phyloP scores from a whole-genome alignment of 2,113 vertebrate species.

The Halichoerus grypus region DNA sequence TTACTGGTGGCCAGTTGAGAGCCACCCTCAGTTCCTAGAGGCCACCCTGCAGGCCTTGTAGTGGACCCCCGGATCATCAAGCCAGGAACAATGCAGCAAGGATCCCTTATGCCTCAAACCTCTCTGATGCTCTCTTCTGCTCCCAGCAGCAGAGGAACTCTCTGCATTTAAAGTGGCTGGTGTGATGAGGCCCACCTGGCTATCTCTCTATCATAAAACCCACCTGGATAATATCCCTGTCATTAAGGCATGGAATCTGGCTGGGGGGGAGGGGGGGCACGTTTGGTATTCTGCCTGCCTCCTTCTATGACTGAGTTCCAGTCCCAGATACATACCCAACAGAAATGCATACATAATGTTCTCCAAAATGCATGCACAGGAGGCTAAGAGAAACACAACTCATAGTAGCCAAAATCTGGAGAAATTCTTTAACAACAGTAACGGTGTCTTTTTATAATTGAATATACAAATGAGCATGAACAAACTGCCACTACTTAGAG shows the following conservation, averaged over 20 bases:
- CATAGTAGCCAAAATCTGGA: background rate
- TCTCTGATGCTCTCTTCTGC: background rate
- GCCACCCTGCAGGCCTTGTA: background rate
- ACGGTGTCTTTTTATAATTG: background rate
- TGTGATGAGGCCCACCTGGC: background rate
- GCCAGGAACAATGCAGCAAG: background rate
- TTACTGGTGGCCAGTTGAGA: background rate
- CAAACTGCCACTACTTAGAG: background rate
- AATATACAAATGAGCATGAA: background rate
- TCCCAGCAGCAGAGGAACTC: background rate
- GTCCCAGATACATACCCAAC: background rate
- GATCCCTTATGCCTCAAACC: accelerated
- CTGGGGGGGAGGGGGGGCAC: background rate
- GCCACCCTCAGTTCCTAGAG: background rate
- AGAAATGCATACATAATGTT: background rate
- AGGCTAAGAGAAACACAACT: background rate
- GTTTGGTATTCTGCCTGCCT: background rate
- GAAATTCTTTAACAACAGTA: background rate
- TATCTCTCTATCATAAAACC: background rate
- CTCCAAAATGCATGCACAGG: background rate
- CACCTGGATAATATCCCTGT: background rate
- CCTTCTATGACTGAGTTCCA: background rate
- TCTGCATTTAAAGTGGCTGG: background rate
- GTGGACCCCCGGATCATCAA: background rate
- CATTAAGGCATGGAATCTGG: background rate